phyloP scores from a whole-genome alignment of 1,140 invertebrate genomes.

The Leguminivora glycinivorella region DNA sequence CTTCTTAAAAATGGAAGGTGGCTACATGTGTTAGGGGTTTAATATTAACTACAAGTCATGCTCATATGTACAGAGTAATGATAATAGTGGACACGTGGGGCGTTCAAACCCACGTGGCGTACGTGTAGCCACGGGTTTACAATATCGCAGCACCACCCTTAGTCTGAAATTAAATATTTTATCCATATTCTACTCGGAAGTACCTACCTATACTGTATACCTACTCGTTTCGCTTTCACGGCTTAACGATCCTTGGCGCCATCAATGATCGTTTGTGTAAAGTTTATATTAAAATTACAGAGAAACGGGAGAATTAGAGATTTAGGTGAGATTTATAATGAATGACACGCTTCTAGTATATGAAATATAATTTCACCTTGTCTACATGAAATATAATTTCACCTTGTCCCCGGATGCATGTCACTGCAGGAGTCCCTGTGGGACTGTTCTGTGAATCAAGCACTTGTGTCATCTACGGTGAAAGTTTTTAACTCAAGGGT shows the following conservation, averaged over 20 bases:
- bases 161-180: neutral
- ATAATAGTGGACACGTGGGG: neutral
- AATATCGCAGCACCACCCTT: neutral
- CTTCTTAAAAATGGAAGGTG: neutral
- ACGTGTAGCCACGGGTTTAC: neutral
- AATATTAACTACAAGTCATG: neutral
- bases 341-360: too few species aligned
- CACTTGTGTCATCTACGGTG: too few species aligned
- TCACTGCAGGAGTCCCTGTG: too few species aligned
- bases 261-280: too few species aligned
- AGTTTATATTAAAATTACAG: too few species aligned
- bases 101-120: neutral
- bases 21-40: neutral
- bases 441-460: too few species aligned
- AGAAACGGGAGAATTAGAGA: too few species aligned
- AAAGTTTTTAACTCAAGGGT: too few species aligned
- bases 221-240: constrained; percentile 8
- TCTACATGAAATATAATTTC: too few species aligned
- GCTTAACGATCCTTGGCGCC: neutral
- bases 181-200: neutral
- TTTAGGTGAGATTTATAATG: too few species aligned
- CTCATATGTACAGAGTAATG: neutral
- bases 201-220: neutral
- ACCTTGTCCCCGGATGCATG: too few species aligned
- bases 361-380: too few species aligned